These are phyloP conservation scores for Aulostomus chinensis DNA, from an alignment of 2,797 vertebrate species.

Conservation along the genomic window DNA sequence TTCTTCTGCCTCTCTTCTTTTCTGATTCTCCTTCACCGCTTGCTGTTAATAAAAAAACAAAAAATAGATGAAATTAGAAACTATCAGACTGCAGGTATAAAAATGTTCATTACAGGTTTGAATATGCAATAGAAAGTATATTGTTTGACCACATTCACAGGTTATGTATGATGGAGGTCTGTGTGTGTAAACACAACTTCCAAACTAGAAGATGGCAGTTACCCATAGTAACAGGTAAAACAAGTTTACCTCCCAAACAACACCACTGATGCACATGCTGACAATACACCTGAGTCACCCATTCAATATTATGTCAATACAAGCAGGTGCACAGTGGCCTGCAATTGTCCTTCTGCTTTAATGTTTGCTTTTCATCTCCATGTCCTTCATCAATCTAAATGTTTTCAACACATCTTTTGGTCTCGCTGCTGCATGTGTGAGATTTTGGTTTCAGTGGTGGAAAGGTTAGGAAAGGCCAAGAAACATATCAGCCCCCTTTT, in stretches of 20 bases:
- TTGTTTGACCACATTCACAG: too few relatives aligned
- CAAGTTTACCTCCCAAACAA: slow-evolving; percentile 23
- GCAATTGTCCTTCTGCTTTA: slow-evolving; percentile 11
- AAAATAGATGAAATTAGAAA: background rate
- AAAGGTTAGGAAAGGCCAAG: background rate
- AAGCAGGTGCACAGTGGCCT: slow-evolving; percentile 16
- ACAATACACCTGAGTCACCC: slow-evolving; percentile 22
- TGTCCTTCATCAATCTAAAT: slow-evolving; percentile 3
- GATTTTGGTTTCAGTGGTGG: too few relatives aligned
- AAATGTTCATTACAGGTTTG: background rate
- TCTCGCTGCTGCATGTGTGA: too few relatives aligned
- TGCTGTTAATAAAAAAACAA: slow-evolving; percentile 68
- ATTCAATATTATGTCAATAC: slow-evolving; percentile 47
- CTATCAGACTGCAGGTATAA: background rate
- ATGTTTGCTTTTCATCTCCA: slow-evolving; percentile 16
- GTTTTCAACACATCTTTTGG: too few relatives aligned
- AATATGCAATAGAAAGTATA: too few relatives aligned
- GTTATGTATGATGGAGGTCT: slow-evolving; percentile 1
- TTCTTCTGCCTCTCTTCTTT: slow-evolving; percentile 85
- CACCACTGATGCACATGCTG: slow-evolving; percentile 40
- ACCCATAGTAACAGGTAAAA: slow-evolving; percentile 33
- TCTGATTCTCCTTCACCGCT: slow-evolving; percentile 86
- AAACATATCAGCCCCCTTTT: too few relatives aligned
- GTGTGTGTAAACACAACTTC: slow-evolving; percentile 25
- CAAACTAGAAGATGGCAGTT: slow-evolving; percentile 18